Evolutionary conservation across 2,888 invertebrate species (phyloP), one percentile per base, ranked within the genome.

Genomic region (Hirtodrosophila alboralis): DNA sequence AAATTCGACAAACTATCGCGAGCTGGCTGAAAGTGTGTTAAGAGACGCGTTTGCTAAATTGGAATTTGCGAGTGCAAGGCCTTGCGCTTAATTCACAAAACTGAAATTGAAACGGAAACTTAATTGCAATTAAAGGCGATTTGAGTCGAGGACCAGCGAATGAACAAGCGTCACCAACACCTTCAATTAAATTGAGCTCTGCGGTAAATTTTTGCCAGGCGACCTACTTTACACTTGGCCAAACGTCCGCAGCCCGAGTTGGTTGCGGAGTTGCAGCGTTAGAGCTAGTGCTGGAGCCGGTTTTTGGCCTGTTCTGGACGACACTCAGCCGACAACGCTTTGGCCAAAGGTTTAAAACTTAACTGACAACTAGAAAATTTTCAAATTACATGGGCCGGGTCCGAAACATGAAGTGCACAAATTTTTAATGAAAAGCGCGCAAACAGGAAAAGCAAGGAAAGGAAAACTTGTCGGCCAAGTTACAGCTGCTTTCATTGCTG

Each of bases 281-380:
- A 21, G 18, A 36, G 13, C 27, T 47, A 28, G 31, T 26, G 7
- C 8, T 33, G 30, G 16, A 37, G 51, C 74, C 66, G 53, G 69
- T 68, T 61, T 56, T 74, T 45, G 71, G 21, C 53, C 44, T 38
- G 52, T 33, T 58, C 72, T 84, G 83, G 79, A 70, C 63, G 79
- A 64, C 75, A 73, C 43, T 80, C 40, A 49, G 47, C 34, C 56
- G 60, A 57, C 62, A 51, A 77, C 66, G 75, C 78, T 71, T 75
- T 61, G 63, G 71, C 58, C 68, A 58, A 66, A 78, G 84, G 77
- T 86, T 84, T 79, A 72, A 79, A 68, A 84, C 79, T 86, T 77
- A 58, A 75, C 64, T 77, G 84, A 87, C 86, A 87, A 87, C 87
- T 87, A 86, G 75, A 84, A 87, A 86, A 86, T 86, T 83, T 81